Conservation (phyloP, 2,797 vertebrate species). For the Mustela erminea region DNA sequence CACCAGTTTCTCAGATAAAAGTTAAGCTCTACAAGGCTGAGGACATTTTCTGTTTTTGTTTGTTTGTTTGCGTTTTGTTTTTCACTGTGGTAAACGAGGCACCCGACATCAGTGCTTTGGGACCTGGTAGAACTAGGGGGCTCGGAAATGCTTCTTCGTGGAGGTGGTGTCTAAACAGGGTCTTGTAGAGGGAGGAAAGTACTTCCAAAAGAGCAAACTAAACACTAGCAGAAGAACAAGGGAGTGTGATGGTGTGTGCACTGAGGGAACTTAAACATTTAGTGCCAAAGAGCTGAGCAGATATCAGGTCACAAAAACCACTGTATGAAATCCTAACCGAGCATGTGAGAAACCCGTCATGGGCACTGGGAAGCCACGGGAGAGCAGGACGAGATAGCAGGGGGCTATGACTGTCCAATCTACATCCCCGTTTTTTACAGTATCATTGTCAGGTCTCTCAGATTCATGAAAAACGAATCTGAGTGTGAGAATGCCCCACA, state of each 20-base stretch:
- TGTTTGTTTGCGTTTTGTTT: neutral
- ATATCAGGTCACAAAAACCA: neutral
- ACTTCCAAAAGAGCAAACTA: neutral
- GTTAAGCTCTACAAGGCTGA: neutral
- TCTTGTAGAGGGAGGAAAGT: neutral
- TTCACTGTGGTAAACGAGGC: neutral
- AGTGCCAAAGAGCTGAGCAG: neutral
- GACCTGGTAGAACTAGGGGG: neutral
- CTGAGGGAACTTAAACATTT: neutral
- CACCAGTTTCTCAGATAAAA: neutral
- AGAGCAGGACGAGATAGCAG: neutral
- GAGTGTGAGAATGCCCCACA: neutral
- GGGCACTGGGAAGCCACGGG: neutral
- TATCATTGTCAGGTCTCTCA: neutral
- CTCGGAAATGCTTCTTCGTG: neutral
- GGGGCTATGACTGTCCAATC: neutral
- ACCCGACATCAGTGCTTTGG: neutral
- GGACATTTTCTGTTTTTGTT: neutral
- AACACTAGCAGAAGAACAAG: neutral
- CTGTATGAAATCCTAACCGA: fast-evolving
- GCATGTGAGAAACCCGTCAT: neutral
- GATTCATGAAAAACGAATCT: neutral
- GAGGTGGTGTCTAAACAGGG: neutral
- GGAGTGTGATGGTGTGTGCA: neutral
- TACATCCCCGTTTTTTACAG: neutral